phyloP scores from a whole-genome alignment of 2,888 invertebrate genomes.

The Pachydiplax longipennis region DNA sequence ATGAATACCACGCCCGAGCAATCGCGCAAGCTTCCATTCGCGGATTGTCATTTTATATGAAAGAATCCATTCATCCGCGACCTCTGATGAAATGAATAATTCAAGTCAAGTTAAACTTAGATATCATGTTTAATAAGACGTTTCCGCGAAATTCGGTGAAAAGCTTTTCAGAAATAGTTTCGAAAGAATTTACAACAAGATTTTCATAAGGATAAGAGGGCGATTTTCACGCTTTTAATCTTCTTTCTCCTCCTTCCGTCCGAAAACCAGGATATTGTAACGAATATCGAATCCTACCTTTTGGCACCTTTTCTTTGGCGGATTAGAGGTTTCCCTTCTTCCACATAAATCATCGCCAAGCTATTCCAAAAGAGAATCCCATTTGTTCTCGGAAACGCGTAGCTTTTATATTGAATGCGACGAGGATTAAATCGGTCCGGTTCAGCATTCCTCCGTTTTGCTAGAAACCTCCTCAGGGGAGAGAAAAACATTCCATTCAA shows the following conservation, averaged over 20 bases:
- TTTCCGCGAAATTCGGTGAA: not conserved
- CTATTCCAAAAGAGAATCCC: not conserved
- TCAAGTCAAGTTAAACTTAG: too few relatives aligned
- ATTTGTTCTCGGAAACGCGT: not conserved
- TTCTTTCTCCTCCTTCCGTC: not conserved
- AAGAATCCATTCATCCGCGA: too few relatives aligned
- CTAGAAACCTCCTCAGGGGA: not conserved
- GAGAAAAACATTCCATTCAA: not conserved
- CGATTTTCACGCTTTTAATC: not conserved
- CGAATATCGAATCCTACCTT: not conserved
- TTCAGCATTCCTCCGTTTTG: not conserved
- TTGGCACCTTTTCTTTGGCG: too few relatives aligned
- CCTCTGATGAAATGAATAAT: too few relatives aligned
- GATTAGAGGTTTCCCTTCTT: too few relatives aligned
- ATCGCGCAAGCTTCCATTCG: too few relatives aligned
- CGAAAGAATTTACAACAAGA: not conserved
- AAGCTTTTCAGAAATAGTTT: not conserved
- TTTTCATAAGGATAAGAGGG: not conserved
- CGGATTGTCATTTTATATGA: too few relatives aligned
- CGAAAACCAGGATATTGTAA: not conserved
- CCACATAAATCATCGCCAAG: not conserved
- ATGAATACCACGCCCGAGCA: too few relatives aligned
- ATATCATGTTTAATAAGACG: too few relatives aligned
- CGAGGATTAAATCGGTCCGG: not conserved
- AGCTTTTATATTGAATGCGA: not conserved